Conservation (phyloP, 2,888 invertebrate genomes). For the Drosophila mercatorum region DNA sequence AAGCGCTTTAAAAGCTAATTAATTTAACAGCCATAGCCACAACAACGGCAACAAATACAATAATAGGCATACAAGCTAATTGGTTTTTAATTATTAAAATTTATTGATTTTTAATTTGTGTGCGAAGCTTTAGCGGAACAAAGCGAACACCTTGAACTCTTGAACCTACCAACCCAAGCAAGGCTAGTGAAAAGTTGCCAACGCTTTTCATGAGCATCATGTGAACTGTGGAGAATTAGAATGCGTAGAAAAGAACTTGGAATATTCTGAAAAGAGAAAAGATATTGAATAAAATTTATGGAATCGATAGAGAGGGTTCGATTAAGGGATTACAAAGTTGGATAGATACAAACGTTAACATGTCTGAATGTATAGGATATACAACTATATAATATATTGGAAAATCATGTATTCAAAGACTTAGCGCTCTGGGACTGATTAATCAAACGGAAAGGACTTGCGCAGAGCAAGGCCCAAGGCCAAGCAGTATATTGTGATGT, state of each 20-base stretch:
- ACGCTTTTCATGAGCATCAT: not conserved
- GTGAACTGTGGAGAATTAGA: not conserved
- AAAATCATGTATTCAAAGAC: too few relatives aligned
- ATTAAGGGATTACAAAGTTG: not conserved
- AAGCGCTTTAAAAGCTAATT: constrained; percentile 43
- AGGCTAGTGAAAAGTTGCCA: constrained; percentile 21
- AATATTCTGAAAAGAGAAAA: not conserved
- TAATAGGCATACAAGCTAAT: constrained; percentile 53
- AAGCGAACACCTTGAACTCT: constrained; percentile 51
- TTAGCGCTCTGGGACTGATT: not conserved
- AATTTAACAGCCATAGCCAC: constrained; percentile 33
- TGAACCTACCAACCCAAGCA: constrained; percentile 29
- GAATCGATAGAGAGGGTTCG: not conserved
- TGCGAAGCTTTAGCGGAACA: constrained; percentile 33
- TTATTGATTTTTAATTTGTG: constrained; percentile 70
- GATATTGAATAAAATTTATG: not conserved
- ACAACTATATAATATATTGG: too few relatives aligned
- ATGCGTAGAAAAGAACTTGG: not conserved
- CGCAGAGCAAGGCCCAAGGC: constrained; percentile 4
- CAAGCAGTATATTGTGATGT: not conserved
- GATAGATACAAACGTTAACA: not conserved
- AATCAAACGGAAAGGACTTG: constrained; percentile 7
- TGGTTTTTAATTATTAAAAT: constrained; percentile 69
- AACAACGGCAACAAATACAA: constrained; percentile 14
- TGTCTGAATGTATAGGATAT: not conserved